phyloP scores from a whole-genome alignment of 2,113 vertebrate genomes.

The Chaetodon auriga region DNA sequence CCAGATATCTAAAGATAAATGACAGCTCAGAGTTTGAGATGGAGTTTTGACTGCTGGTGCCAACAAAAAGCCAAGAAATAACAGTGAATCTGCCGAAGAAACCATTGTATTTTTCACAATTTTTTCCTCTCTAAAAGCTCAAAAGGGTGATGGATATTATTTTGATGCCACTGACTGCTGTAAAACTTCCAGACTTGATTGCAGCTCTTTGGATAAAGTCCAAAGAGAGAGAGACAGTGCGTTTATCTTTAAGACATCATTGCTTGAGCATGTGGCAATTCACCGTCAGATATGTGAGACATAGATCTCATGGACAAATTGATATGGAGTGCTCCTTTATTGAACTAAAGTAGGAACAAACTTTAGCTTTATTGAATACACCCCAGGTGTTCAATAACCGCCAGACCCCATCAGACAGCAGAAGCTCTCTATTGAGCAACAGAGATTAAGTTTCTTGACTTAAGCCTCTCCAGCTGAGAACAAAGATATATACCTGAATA shows the following conservation, averaged over 20 bases:
- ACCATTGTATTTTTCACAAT: neutral
- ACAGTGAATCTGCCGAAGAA: conserved; percentile 23
- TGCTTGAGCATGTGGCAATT: conserved; percentile 54
- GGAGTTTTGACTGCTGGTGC: conserved; percentile 33
- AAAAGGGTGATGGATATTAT: neutral
- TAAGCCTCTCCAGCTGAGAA: conserved; percentile 72
- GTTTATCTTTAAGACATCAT: conserved; percentile 47
- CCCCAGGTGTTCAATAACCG: conserved; percentile 78
- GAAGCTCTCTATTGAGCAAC: conserved; percentile 71
- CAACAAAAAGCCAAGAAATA: conserved; percentile 45
- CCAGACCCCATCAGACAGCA: conserved; percentile 73
- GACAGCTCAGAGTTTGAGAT: conserved; percentile 55
- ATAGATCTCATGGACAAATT: conserved; percentile 69
- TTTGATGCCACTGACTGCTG: neutral
- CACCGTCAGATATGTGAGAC: conserved; percentile 54
- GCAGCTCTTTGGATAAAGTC: conserved; percentile 7
- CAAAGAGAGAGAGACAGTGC: neutral
- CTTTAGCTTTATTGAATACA: conserved; percentile 80
- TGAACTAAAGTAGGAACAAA: conserved; percentile 75
- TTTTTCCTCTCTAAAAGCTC: neutral
- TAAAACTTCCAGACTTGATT: neutral
- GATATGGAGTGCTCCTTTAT: conserved; percentile 72
- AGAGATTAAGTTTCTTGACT: conserved; percentile 67
- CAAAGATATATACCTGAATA: conserved; percentile 70
- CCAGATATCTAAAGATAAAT: conserved; percentile 66